Evolutionary conservation across 2,888 invertebrate genomes (phyloP).

Genomic region (Cistogaster globosa): DNA sequence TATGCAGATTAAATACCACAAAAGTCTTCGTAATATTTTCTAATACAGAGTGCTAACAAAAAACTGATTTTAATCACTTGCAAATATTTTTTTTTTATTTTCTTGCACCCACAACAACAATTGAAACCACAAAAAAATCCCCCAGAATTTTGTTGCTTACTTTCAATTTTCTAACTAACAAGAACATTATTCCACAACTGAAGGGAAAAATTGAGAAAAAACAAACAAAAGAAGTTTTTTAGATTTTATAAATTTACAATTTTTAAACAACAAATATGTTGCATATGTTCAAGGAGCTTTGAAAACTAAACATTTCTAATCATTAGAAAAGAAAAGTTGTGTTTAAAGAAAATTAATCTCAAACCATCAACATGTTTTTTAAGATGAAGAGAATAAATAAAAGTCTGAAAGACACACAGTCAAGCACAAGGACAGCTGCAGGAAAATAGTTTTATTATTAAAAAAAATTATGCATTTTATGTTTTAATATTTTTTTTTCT

Average conservation of each 20-base stretch:
- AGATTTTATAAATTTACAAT: background rate
- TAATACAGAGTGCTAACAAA: background rate
- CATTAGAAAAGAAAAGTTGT: conserved; percentile 23
- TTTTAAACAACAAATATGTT: conserved; percentile 39
- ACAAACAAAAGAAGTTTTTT: background rate
- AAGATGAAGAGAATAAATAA: conserved; percentile 25
- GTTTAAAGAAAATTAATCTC: conserved; percentile 49
- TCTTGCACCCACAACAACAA: conserved; percentile 47
- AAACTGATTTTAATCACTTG: conserved; percentile 30
- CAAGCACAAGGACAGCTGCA: conserved; percentile 37
- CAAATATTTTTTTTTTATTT: conserved; percentile 62
- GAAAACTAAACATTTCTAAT: conserved; percentile 42
- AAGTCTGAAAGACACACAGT: conserved; percentile 40
- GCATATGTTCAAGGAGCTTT: conserved; percentile 63
- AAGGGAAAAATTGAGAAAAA: background rate
- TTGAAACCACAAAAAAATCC: conserved; percentile 20
- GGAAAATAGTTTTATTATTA: conserved; percentile 37
- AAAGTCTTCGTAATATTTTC: conserved; percentile 20
- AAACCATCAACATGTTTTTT: conserved; percentile 20
- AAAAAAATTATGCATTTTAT: conserved; percentile 52
- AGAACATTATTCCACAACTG: conserved; percentile 13
- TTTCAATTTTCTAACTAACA: conserved; percentile 2
- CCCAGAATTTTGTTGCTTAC: background rate
- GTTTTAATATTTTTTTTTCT: conserved; percentile 39
- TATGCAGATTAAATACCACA: background rate